A percentile compares a stretch with the other conserved stretches of the same genome.
Conservation (phyloP, 1,140 invertebrate genomes). For the Gonatopus flavifemur region DNA sequence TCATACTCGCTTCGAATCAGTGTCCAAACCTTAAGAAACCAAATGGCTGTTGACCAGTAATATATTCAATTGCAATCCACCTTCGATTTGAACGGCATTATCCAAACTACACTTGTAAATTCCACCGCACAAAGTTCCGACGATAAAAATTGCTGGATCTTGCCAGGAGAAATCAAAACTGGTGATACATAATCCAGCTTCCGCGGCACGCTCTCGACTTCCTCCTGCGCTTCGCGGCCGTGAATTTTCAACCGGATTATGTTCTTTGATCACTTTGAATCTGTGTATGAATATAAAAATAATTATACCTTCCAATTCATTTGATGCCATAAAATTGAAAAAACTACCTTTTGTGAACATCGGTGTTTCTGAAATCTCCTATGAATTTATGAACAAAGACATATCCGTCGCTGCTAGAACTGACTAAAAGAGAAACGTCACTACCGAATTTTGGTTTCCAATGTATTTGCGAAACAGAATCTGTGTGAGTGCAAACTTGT, state of each 20-base stretch:
- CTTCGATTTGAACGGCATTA: slow-evolving; percentile 37
- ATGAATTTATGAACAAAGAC: slow-evolving; percentile 46
- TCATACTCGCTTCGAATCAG: slow-evolving; percentile 3
- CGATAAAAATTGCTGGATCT: slow-evolving; percentile 44
- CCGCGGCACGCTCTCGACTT: slow-evolving; percentile 45
- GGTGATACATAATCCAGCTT: slow-evolving; percentile 50
- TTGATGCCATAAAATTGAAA: too few species aligned
- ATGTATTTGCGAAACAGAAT: slow-evolving; percentile 44
- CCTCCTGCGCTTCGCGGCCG: slow-evolving; percentile 48
- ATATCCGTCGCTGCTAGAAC: slow-evolving; percentile 49
- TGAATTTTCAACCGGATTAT: slow-evolving; percentile 49
- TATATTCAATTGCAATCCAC: too few species aligned
- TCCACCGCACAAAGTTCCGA: slow-evolving; percentile 53
- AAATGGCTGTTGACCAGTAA: too few species aligned
- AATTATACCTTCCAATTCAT: too few species aligned
- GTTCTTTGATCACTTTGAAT: slow-evolving; percentile 50
- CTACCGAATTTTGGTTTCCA: slow-evolving; percentile 46
- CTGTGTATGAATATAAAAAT: slow-evolving; percentile 24
- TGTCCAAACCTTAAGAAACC: too few species aligned
- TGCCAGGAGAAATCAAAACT: slow-evolving; percentile 50
- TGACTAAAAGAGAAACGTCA: slow-evolving; percentile 40
- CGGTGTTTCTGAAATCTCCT: slow-evolving; percentile 42
- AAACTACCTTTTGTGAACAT: slow-evolving; percentile 39
- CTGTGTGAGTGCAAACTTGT: slow-evolving; percentile 44
- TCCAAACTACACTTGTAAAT: slow-evolving; percentile 51